Evolutionary conservation across 2,888 invertebrate species (phyloP), one percentile per base, ranked within the genome.

Genomic region (Tenthredo notha): DNA sequence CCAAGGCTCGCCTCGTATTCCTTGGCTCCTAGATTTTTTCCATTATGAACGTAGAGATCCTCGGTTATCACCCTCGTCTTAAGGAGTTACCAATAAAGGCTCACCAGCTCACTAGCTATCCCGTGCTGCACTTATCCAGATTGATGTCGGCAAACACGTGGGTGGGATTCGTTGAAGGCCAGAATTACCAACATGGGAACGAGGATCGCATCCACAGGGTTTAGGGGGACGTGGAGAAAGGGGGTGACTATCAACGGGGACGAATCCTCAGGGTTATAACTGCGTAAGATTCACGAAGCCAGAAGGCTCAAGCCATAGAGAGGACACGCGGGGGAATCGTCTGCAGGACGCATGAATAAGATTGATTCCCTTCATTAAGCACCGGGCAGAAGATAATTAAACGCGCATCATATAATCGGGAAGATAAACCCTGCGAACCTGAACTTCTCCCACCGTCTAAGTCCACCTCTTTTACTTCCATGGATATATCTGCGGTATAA

Each of bases 341-440:
- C 29, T 10, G 29, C 65, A 40, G 65, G 86, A 86, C 86, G 86
- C 86, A 84, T 86, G 87, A 86, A 86, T 87, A 87, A 89, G 89
- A 90, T 90, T 90, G 89, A 90, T 89, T 88, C 86, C 87, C 88
- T 88, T 87, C 88, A 88, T 90, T 90, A 88, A 85, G 85, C 83
- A 84, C 72, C 82, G 85, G 85, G 74, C 83, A 67, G 85, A 84
- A 87, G 88, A 88, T 88, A 89, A 88, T 89, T 89, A 89, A 90
- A 89, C 87, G 87, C 85, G 86, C 88, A 86, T 88, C 88, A 90
- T 87, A 88, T 87, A 88, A 89, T 88, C 89, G 88, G 47, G 83
- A 86, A 86, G 87, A 90, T 89, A 88, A 88, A 88, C 86, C 86
- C 78, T 58, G 65, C 85, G 65, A 67, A 83, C 58, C 9, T 80